Evolutionary conservation across 2,888 invertebrate species (phyloP).

Genomic region (Mechanitis messenoides): DNA sequence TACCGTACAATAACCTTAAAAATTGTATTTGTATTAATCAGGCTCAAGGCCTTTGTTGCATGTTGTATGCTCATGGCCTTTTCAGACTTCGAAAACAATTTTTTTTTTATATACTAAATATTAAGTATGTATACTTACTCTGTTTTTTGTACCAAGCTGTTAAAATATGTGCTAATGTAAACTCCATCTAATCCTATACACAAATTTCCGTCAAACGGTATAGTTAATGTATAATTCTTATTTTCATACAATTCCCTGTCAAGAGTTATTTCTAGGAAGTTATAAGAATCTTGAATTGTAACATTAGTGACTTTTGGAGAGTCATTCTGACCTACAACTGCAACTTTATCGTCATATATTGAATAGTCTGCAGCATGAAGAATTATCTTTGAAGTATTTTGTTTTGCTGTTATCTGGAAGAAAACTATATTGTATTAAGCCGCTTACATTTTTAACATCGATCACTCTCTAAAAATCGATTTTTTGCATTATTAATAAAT

Average conservation of each 20-base stretch:
- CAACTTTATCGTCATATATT: slow-evolving; percentile 58
- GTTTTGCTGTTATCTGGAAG: slow-evolving; percentile 42
- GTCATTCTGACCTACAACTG: slow-evolving; percentile 34
- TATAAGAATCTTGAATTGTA: slow-evolving; percentile 70
- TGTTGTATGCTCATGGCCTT: too few species aligned
- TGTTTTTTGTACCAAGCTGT: slow-evolving; percentile 56
- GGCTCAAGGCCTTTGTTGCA: too few species aligned
- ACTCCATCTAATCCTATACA: slow-evolving; percentile 81
- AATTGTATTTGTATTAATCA: too few species aligned
- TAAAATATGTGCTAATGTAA: slow-evolving; percentile 81
- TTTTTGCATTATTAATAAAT: too few species aligned
- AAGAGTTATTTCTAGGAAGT: slow-evolving; percentile 78
- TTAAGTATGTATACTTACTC: slow-evolving; percentile 45
- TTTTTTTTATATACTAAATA: neutral
- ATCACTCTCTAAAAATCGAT: too few species aligned
- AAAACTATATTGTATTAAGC: neutral
- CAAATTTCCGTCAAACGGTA: slow-evolving; percentile 80
- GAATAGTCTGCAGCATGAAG: slow-evolving; percentile 80
- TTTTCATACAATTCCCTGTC: slow-evolving; percentile 60
- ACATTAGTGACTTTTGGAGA: slow-evolving; percentile 36
- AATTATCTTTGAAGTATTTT: slow-evolving; percentile 77
- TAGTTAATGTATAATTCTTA: slow-evolving; percentile 70
- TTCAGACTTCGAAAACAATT: neutral
- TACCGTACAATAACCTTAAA: too few species aligned
- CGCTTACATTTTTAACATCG: neutral